Evolutionary conservation across 2,113 vertebrate genomes (phyloP).

Genomic region (Pygoscelis adeliae): DNA sequence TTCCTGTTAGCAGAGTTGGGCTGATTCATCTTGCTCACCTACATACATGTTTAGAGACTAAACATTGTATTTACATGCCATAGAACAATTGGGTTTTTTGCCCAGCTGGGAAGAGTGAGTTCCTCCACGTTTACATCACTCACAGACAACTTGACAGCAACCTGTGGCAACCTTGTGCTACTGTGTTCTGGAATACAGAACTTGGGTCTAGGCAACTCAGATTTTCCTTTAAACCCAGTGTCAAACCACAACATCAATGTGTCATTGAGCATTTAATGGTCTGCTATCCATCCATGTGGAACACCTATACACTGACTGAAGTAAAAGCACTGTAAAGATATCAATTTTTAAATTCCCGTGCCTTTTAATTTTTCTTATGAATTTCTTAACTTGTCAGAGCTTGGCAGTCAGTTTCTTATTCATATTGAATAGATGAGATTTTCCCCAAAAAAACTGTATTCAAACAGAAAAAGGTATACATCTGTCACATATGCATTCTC

Average conservation of each 20-base stretch:
- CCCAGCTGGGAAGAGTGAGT: not conserved
- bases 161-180: not conserved
- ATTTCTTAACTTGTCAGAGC: not conserved
- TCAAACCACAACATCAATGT: not conserved
- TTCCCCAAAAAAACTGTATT: not conserved
- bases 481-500: not conserved
- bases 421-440: not conserved
- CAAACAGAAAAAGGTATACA: not conserved
- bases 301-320: not conserved
- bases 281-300: not conserved
- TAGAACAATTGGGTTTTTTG: not conserved
- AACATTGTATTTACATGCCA: not conserved
- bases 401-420: not conserved
- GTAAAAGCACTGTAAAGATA: not conserved
- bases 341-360: fast-evolving
- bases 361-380: not conserved
- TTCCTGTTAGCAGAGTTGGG: not conserved
- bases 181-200: not conserved
- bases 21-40: not conserved
- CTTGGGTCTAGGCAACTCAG: not conserved
- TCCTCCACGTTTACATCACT: not conserved
- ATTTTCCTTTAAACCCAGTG: not conserved
- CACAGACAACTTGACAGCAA: not conserved
- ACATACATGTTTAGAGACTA: not conserved
- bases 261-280: fast-evolving